These are phyloP conservation scores for Lepus oiostolus DNA, from an alignment of 2,797 vertebrate species.

Conservation along the genomic window DNA sequence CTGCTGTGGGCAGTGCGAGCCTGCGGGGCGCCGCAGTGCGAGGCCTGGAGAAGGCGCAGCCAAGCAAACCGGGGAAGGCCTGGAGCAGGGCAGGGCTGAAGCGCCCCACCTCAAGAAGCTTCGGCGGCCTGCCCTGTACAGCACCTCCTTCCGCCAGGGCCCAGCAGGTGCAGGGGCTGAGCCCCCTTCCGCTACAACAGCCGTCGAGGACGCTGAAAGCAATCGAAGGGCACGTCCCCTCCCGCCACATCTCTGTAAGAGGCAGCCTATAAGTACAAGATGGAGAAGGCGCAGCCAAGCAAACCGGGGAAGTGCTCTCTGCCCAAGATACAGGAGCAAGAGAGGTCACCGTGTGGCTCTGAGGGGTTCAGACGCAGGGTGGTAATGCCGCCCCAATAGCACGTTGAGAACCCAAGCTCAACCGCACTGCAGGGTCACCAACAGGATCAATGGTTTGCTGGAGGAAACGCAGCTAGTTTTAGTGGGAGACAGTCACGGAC, in stretches of 20 bases:
- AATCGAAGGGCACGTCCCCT: neutral
- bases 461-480: conserved; percentile 40
- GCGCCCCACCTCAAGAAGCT: neutral
- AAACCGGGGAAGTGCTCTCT: neutral
- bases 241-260: neutral
- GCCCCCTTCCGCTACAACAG: neutral
- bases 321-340: neutral
- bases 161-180: neutral
- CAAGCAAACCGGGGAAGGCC: no score
- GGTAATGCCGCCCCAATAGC: neutral
- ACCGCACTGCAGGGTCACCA: neutral
- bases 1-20: neutral
- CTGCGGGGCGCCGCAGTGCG: rapidly evolving
- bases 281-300: neutral
- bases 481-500: neutral
- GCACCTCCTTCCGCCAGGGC: neutral
- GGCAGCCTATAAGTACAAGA: neutral
- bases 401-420: neutral
- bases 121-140: neutral
- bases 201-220: neutral
- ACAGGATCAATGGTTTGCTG: neutral
- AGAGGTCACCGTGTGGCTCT: neutral
- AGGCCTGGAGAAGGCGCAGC: neutral
- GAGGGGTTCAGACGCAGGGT: neutral
- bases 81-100: neutral